phyloP scores from a whole-genome alignment of 2,888 invertebrate genomes.

The Pimpla rufipes region DNA sequence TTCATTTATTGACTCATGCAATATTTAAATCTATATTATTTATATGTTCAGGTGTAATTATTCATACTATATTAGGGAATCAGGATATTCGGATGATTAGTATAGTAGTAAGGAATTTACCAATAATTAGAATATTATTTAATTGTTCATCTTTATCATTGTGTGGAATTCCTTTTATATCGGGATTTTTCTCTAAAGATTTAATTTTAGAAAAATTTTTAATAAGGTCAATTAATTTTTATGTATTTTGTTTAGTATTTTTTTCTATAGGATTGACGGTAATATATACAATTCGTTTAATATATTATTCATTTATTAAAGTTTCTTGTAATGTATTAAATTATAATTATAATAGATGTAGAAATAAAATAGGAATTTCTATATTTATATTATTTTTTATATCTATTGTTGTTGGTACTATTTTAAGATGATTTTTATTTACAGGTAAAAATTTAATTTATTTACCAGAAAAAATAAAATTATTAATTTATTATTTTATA shows the following conservation, averaged over 20 bases:
- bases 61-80: constrained; percentile 88
- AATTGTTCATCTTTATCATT: constrained; percentile 88
- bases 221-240: constrained; percentile 87
- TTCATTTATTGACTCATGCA: constrained; percentile 91
- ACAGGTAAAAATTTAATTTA: constrained; percentile 86
- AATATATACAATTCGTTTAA: constrained; percentile 87
- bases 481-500: constrained; percentile 82
- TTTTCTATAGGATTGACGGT: constrained; percentile 85
- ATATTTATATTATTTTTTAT: constrained; percentile 86
- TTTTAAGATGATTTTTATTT: constrained; percentile 87
- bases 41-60: constrained; percentile 90
- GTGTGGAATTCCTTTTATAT: constrained; percentile 89
- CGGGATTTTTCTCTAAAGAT: constrained; percentile 87
- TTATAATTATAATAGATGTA: constrained; percentile 86
- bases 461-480: constrained; percentile 87
- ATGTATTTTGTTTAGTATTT: constrained; percentile 84
- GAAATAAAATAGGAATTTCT: constrained; percentile 86
- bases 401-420: constrained; percentile 86
- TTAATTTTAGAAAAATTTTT: constrained; percentile 87
- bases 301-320: constrained; percentile 87
- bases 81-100: constrained; percentile 91
- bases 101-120: constrained; percentile 85
- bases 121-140: constrained; percentile 87
- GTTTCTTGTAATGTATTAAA: constrained; percentile 85
- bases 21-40: constrained; percentile 92